phyloP scores from a whole-genome alignment of 2,797 vertebrate genomes.

The Hydrocynus forskahlii region DNA sequence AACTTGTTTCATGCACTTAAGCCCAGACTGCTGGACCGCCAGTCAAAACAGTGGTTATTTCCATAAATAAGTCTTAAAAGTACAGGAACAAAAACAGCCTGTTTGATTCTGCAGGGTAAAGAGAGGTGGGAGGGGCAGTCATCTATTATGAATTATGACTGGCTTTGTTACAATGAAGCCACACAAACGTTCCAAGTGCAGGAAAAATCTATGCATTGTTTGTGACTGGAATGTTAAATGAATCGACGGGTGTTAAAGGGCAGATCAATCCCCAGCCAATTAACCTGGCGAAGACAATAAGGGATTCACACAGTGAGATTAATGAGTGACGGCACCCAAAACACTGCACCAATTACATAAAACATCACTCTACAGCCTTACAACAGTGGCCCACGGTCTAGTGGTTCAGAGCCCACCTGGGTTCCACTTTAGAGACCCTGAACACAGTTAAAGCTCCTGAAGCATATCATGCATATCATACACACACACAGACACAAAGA shows the following conservation, averaged over 20 bases:
- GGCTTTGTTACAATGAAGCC: background rate
- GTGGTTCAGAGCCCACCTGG: no score
- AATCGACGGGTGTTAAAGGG: background rate
- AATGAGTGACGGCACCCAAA: background rate
- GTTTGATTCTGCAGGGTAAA: background rate
- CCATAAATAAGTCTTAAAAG: background rate
- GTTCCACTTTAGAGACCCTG: no score
- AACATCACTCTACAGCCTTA: background rate
- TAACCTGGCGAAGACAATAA: slow-evolving; percentile 60
- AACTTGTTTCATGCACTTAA: no score
- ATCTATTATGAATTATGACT: background rate
- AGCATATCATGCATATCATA: no score
- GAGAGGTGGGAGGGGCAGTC: background rate
- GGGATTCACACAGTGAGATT: background rate
- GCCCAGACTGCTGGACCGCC: background rate
- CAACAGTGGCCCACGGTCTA: background rate
- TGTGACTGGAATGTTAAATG: slow-evolving; percentile 26
- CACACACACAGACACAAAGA: no score
- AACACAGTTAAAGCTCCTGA: no score
- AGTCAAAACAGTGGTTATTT: background rate
- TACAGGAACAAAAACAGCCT: no score
- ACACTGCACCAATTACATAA: slow-evolving; percentile 7
- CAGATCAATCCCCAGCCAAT: slow-evolving; percentile 43
- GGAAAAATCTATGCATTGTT: background rate
- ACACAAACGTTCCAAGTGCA: background rate